Percentiles rank a stretch among this genome's conserved stretches.
These are phyloP conservation scores for Coptodon bakossiorum DNA, from an alignment of 2,113 vertebrate genomes.

Conservation along the genomic window DNA sequence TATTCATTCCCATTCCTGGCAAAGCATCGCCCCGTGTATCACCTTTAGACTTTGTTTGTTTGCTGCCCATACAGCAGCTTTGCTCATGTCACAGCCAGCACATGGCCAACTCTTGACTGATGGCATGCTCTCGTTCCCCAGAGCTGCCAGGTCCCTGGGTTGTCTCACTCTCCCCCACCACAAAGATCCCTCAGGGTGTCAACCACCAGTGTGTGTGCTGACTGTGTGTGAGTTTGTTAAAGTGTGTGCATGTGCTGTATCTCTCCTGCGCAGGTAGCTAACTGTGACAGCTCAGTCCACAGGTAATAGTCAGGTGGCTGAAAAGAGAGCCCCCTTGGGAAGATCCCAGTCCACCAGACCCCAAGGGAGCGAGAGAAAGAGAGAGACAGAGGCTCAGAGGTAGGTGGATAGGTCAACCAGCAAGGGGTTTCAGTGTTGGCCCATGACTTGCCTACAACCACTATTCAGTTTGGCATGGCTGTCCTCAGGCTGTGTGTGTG, in stretches of 20 bases:
- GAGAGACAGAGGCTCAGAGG: not conserved
- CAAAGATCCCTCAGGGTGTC: constrained; percentile 43
- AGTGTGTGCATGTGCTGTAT: constrained; percentile 35
- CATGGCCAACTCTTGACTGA: constrained; percentile 46
- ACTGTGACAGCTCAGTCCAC: constrained; percentile 60
- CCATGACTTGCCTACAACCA: constrained; percentile 6
- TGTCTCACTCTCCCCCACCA: constrained; percentile 2
- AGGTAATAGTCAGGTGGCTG: constrained; percentile 59
- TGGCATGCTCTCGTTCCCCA: constrained; percentile 40
- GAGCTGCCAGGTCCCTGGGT: constrained; percentile 38
- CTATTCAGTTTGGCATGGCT: not conserved
- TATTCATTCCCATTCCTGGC: not conserved
- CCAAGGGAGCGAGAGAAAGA: constrained; percentile 6
- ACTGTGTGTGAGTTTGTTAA: not conserved
- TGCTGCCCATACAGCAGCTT: not conserved
- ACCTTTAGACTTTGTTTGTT: constrained; percentile 13
- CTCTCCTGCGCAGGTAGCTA: constrained; percentile 51
- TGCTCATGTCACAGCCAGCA: constrained; percentile 26
- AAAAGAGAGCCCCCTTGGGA: constrained; percentile 44
- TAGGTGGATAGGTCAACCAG: constrained; percentile 23
- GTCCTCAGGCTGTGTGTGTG: not conserved
- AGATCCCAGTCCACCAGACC: constrained; percentile 3
- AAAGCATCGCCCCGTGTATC: not conserved
- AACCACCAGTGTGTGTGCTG: constrained; percentile 4
- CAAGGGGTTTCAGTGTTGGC: constrained; percentile 23